Percentiles rank a stretch among this genome's conserved stretches.
These are phyloP conservation scores for Petrophora chlorosata DNA, from an alignment of 2,888 invertebrate genomes.

Conservation along the genomic window DNA sequence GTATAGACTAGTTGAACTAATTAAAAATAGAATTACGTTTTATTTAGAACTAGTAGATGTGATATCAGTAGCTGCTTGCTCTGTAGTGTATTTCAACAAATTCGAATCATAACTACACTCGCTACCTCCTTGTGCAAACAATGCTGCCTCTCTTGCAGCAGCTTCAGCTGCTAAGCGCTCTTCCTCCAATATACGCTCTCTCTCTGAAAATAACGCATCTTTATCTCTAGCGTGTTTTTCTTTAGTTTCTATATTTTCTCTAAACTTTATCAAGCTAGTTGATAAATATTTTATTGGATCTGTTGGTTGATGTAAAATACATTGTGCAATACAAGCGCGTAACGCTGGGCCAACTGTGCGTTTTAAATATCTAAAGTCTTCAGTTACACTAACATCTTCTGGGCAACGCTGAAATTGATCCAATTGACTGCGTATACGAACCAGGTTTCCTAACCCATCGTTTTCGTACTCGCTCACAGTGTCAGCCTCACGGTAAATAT, in stretches of 20 bases:
- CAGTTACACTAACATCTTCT: conserved; percentile 66
- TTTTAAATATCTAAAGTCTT: conserved; percentile 74
- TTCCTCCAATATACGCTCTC: conserved; percentile 62
- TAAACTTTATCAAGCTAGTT: conserved; percentile 59
- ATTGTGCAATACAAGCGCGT: conserved; percentile 67
- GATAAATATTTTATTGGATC: conserved; percentile 75
- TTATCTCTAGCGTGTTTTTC: conserved; percentile 61
- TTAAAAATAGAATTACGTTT: conserved; percentile 9
- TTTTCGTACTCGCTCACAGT: conserved; percentile 73
- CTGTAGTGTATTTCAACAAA: conserved; percentile 57
- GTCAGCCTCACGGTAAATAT: conserved; percentile 70
- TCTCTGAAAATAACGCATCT: conserved; percentile 60
- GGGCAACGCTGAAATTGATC: conserved; percentile 69
- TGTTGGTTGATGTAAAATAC: conserved; percentile 67
- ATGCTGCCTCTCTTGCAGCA: conserved; percentile 58
- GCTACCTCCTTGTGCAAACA: conserved; percentile 62
- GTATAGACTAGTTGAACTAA: too few relatives aligned
- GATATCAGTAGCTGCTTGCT: conserved; percentile 46
- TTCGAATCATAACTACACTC: conserved; percentile 75
- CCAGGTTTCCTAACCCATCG: conserved; percentile 77
- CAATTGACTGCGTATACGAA: conserved; percentile 66
- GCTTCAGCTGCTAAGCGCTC: conserved; percentile 63
- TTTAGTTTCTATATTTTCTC: conserved; percentile 66
- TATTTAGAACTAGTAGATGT: conserved; percentile 50
- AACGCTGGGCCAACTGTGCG: conserved; percentile 66